Conservation (phyloP, 2,888 invertebrate species). For the Euzophera pinguis region DNA sequence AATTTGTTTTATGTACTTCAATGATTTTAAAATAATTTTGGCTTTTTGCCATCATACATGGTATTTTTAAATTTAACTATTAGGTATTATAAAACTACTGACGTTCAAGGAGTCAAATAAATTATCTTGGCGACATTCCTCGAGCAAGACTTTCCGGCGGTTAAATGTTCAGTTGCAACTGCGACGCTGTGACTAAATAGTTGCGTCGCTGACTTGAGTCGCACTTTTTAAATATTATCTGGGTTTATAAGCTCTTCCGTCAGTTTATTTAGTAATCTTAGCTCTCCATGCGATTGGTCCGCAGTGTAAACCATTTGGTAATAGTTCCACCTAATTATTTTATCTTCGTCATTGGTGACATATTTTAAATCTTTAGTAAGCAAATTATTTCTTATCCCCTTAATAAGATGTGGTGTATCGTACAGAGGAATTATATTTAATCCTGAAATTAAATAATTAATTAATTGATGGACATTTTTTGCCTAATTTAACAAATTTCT, state of each 20-base stretch:
- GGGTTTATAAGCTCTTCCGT: slow-evolving; percentile 28
- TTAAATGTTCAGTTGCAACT: slow-evolving; percentile 24
- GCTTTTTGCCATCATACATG: too few relatives aligned
- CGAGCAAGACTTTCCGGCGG: too few relatives aligned
- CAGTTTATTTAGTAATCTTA: slow-evolving; percentile 17
- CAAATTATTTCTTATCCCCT: background rate
- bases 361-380: background rate
- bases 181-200: slow-evolving; percentile 33
- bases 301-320: slow-evolving; percentile 16
- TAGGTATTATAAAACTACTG: too few relatives aligned
- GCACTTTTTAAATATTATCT: slow-evolving; percentile 31
- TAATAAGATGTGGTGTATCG: slow-evolving; percentile 24
- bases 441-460: too few relatives aligned
- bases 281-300: slow-evolving; percentile 22
- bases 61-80: too few relatives aligned
- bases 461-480: too few relatives aligned
- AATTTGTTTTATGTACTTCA: too few relatives aligned
- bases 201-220: slow-evolving; percentile 29
- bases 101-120: too few relatives aligned
- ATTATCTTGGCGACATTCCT: too few relatives aligned
- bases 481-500: slow-evolving; percentile 16
- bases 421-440: slow-evolving; percentile 25
- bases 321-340: slow-evolving; percentile 25
- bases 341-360: background rate
- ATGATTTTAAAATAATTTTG: too few relatives aligned